phyloP scores from a whole-genome alignment of 2,113 vertebrate species.

The Lepus timidus region DNA sequence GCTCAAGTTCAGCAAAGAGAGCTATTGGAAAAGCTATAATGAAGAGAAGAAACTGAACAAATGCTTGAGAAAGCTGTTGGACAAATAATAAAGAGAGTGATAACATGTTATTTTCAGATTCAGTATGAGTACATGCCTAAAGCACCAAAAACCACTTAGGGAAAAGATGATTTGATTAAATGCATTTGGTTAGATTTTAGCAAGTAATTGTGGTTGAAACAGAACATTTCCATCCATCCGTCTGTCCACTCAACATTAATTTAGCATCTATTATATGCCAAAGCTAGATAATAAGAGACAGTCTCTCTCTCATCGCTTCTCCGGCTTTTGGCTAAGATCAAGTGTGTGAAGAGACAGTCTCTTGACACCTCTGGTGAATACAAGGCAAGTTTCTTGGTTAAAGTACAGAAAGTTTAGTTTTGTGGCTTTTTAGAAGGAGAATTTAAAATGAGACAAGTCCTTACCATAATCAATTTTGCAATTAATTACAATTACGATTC shows the following conservation, averaged over 20 bases:
- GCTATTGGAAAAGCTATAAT: conserved; percentile 37
- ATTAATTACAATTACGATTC: conserved; percentile 14
- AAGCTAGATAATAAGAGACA: not conserved
- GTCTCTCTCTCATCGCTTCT: not conserved
- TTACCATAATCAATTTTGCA: not conserved
- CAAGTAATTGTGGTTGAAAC: not conserved
- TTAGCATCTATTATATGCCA: not conserved
- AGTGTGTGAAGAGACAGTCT: not conserved
- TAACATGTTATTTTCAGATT: conserved; percentile 42
- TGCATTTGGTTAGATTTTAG: conserved; percentile 12
- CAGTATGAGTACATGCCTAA: not conserved
- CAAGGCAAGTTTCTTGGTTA: not conserved
- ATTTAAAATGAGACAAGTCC: not conserved
- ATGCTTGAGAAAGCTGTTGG: not conserved
- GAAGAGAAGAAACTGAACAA: conserved; percentile 8
- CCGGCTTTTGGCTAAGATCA: no score
- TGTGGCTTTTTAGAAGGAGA: not conserved
- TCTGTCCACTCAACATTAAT: not conserved
- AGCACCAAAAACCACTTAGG: not conserved
- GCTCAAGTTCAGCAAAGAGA: not conserved
- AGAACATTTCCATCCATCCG: not conserved
- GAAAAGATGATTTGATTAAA: conserved; percentile 13
- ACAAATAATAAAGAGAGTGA: conserved; percentile 24
- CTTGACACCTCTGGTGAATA: not conserved
- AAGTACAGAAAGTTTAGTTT: not conserved